Evolutionary conservation across 1,140 invertebrate genomes (phyloP), one percentile per base, ranked within the genome.

Genomic region (Leptonema lineaticorne): DNA sequence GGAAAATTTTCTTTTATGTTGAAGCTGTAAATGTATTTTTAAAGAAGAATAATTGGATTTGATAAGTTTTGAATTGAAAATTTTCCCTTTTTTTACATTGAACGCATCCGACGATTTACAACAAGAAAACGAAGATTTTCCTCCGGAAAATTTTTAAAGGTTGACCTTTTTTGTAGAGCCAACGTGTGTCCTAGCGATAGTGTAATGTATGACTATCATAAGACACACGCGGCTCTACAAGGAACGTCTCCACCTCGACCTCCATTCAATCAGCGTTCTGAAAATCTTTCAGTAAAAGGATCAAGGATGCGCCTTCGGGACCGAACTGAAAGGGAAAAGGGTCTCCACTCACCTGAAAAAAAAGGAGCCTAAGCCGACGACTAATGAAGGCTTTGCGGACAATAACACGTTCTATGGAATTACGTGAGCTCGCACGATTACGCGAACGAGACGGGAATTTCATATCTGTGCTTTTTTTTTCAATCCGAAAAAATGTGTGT

Each of bases 221-320:
- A 88, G 87, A 88, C 87, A 88, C 87, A 88, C 87, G 87, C 87
- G 87, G 87, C 87, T 88, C 86, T 88, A 53, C 77, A 78, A 74
- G 69, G 41, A 29, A 37, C 28, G 65, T 41, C 16, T 26, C 18
- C 46, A 20, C 50, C 20, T 53, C 22, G 9, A 26, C 50, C 5
- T 53, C 22, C 50, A 53, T 22, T 24, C 20, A 24, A 26, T 22
- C 20, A 1, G 7, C 22, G 27, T 11, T 11, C 2, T 11, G 24
- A 53, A 26, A 53, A 53, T 26, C 50, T 11, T 18, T 22, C 3
- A 16, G 46, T 16, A 45, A 45, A 14, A 50, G 46, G 18, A 16
- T 24, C 18, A 22, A 8, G 20, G 50, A 53, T 48, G 16, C 1
- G n/a, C n/a, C n/a, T n/a, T n/a, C 8, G 46, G 7, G 46, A 4